Percentiles rank a stretch among this genome's conserved stretches.
Evolutionary conservation across 2,888 invertebrate genomes (phyloP).

Genomic region (Scrobipalpa atriplicella): DNA sequence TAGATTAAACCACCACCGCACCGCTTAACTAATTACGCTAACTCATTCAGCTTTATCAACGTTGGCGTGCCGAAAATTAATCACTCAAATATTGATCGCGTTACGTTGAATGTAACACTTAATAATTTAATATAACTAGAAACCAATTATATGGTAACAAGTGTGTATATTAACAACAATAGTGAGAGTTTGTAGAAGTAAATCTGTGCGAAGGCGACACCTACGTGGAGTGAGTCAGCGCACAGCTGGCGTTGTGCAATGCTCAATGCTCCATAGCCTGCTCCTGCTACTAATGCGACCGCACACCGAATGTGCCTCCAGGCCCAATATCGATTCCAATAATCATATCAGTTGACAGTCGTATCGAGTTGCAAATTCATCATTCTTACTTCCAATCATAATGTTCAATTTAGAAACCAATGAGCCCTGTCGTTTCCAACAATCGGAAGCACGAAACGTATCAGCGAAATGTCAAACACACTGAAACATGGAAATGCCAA

Average conservation of each 20-base stretch:
- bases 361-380: constrained; percentile 13
- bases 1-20: not conserved
- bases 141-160: constrained; percentile 26
- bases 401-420: not conserved
- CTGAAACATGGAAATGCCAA: constrained; percentile 42
- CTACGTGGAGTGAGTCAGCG: constrained; percentile 65
- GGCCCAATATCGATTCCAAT: constrained; percentile 21
- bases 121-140: constrained; percentile 5
- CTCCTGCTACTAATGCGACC: constrained; percentile 20
- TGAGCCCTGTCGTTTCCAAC: constrained; percentile 7
- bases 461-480: constrained; percentile 34
- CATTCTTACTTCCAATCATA: constrained; percentile 5
- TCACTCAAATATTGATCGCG: constrained; percentile 10
- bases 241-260: constrained; percentile 69
- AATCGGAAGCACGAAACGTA: constrained; percentile 29
- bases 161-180: constrained; percentile 40
- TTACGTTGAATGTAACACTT: not conserved
- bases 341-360: constrained; percentile 4
- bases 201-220: constrained; percentile 49
- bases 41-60: constrained; percentile 18
- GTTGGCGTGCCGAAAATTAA: not conserved
- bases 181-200: constrained; percentile 46
- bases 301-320: constrained; percentile 15
- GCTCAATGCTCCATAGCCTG: constrained; percentile 12
- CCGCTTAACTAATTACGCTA: constrained; percentile 4